phyloP scores from a whole-genome alignment of 2,797 vertebrate species.

The Sylvia borin region DNA sequence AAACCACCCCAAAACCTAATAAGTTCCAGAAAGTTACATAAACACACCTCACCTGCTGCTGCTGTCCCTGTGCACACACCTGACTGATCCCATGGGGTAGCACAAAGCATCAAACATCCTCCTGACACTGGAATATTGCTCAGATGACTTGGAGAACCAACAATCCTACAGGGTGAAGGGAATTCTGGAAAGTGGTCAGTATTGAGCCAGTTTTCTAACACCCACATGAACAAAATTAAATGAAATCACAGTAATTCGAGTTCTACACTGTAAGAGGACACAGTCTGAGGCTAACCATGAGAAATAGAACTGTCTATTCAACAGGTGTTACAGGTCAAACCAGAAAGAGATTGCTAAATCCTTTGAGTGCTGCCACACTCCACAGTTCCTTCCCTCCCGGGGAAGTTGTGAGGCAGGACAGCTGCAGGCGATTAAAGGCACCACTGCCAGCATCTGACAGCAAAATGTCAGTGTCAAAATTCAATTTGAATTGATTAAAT shows the following conservation, averaged over 20 bases:
- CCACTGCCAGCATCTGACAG: conserved; percentile 50
- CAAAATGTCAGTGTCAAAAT: conserved; percentile 63
- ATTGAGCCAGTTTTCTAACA: conserved; percentile 31
- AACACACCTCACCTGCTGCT: not conserved
- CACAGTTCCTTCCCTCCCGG: not conserved
- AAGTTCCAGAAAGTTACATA: conserved; percentile 31
- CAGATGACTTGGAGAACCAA: conserved; percentile 3
- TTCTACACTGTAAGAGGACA: not conserved
- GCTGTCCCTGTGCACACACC: not conserved
- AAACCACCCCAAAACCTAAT: not conserved
- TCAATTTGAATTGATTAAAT: conserved; percentile 62
- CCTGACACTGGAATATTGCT: conserved; percentile 14
- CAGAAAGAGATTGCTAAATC: not conserved
- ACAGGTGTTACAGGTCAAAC: conserved; percentile 34
- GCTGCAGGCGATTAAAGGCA: conserved; percentile 51
- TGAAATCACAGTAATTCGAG: conserved; percentile 1
- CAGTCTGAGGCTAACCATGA: not conserved
- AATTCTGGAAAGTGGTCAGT: not conserved
- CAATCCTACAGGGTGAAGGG: not conserved
- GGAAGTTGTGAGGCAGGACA: not conserved
- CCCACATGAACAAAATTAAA: conserved; percentile 20
- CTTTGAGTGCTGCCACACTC: not conserved
- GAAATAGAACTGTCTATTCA: not conserved
- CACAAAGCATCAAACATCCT: not conserved
- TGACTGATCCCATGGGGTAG: not conserved